Percentiles rank a stretch among this genome's conserved stretches.
phyloP scores from a whole-genome alignment of 2,113 vertebrate species.

The Origma solitaria region DNA sequence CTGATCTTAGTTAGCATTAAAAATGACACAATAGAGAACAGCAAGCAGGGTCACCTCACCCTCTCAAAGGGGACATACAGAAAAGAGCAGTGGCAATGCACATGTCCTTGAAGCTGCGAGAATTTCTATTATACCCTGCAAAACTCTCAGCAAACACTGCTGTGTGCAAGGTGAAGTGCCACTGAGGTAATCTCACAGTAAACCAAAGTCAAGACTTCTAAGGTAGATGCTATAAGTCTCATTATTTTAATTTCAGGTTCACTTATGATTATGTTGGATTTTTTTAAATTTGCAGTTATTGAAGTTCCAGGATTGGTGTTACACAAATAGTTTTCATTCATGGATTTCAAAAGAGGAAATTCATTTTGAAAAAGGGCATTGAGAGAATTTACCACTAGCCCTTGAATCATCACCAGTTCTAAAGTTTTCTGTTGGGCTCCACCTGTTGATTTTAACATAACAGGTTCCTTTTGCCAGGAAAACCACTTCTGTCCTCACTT shows the following conservation, averaged over 20 bases:
- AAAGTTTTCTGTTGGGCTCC: background rate
- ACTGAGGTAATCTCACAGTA: background rate
- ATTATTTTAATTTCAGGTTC: background rate
- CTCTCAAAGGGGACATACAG: accelerated
- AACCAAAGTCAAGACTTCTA: background rate
- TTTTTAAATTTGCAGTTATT: background rate
- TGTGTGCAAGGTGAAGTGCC: background rate
- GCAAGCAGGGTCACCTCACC: background rate
- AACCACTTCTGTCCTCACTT: background rate
- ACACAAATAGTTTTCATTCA: background rate
- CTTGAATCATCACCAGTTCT: background rate
- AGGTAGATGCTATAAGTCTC: background rate
- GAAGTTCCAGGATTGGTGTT: background rate
- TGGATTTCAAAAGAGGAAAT: background rate
- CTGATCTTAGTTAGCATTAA: background rate
- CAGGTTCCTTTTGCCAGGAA: background rate
- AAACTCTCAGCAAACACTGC: background rate
- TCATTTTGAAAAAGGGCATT: background rate
- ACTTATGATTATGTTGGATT: background rate
- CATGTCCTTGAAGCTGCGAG: background rate
- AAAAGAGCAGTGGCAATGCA: background rate
- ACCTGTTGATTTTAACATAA: background rate
- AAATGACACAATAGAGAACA: background rate
- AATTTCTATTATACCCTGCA: background rate
- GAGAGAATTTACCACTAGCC: background rate